Evolutionary conservation across 2,888 invertebrate species (phyloP), one percentile per base, ranked within the genome.

Genomic region (Empis livida): DNA sequence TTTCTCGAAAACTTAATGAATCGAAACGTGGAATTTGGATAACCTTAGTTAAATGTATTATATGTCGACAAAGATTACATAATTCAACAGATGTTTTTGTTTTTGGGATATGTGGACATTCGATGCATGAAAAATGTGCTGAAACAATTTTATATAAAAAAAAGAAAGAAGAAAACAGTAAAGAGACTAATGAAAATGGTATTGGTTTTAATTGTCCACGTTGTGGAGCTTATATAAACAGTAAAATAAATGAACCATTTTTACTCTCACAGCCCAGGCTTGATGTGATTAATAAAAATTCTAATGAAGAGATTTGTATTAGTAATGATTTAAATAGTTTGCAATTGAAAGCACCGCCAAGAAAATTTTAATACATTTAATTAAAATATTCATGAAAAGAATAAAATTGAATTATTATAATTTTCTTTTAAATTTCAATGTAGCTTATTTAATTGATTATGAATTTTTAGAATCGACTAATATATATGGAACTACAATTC

Each of bases 271-370:
- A 62, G 47, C 65, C 67, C 46, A 60, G 54, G 43, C 8, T 27
- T 4, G 23, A 27, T 6, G 23, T 27, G 2, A 27, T 27, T 27
- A 5, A 47, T 11, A 10, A 31, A 32, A 37, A 31, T 31, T 16
- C 14, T 23, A 20, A 32, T 45, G 42, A 39, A 23, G 40, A 5
- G 8, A 45, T 38, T 39, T 32, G 16, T 42, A 14, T 13, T 10
- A 44, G 38, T 40, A 38, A 37, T 17, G 59, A 61, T 32, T 54
- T 62, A 49, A 63, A 63, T 23, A 53, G 58, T 10, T 55, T 69
- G 45, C 61, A 64, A 52, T 56, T 69, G 1, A 68, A 68, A 54
- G 65, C 68, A 6, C 68, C 68, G 10, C 66, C 69, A 23, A 56
- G 65, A 46, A 61, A 61, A 47, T 67, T 67, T 58, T 60, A 54